phyloP scores from a whole-genome alignment of 2,797 vertebrate species.

The Crypturellus tataupa region DNA sequence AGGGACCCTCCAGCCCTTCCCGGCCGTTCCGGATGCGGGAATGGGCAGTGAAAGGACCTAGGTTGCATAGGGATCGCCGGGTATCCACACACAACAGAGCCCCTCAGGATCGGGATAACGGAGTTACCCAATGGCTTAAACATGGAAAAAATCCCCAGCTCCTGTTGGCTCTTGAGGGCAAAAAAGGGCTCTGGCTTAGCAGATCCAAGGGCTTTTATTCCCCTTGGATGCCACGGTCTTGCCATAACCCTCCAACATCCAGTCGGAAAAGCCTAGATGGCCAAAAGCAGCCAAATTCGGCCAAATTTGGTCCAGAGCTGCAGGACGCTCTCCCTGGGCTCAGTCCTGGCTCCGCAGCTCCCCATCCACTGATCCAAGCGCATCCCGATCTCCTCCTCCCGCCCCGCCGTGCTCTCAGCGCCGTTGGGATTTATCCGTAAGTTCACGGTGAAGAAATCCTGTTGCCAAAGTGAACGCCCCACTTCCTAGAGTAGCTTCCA shows the following conservation, averaged over 20 bases:
- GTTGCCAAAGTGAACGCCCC: slow-evolving; percentile 82
- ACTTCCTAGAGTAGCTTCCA: slow-evolving; percentile 70
- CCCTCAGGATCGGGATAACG: rapidly evolving
- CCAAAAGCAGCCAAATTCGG: neutral
- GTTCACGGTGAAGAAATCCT: slow-evolving; percentile 75
- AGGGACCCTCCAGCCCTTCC: neutral
- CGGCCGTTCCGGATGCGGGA: neutral
- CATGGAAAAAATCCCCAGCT: too few relatives aligned
- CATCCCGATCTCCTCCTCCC: neutral
- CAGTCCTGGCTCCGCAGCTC: too few relatives aligned
- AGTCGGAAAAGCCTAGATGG: neutral
- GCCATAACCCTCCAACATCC: neutral
- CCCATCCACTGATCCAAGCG: neutral
- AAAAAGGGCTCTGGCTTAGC: neutral
- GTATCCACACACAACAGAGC: neutral
- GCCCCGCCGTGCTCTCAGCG: neutral
- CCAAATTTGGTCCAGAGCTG: neutral
- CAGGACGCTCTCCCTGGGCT: neutral
- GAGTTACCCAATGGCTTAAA: neutral
- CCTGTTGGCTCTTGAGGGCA: neutral
- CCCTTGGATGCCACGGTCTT: too few relatives aligned
- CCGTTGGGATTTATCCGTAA: neutral
- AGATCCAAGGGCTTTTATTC: neutral
- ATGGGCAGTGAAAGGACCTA: neutral
- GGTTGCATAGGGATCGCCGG: neutral